Conservation (phyloP, 2,113 vertebrate species). For the Ailurus styani region DNA sequence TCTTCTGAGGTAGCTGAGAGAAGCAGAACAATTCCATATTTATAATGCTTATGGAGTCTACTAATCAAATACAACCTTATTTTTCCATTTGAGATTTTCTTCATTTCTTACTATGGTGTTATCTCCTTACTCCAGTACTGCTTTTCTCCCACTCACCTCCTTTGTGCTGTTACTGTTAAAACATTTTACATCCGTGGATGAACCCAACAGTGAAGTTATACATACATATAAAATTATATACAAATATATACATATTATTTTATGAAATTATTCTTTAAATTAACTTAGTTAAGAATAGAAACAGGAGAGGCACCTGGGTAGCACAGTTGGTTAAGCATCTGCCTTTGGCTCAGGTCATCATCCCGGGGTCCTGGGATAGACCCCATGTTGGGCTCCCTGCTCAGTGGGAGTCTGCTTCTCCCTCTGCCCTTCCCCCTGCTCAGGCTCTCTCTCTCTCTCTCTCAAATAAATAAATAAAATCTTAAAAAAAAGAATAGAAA, state of each 20-base stretch:
- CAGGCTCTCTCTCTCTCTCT: neutral
- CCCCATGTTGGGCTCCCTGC: neutral
- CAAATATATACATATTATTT: neutral
- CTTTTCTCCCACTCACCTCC: neutral
- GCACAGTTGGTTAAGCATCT: neutral
- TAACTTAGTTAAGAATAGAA: neutral
- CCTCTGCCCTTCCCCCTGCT: neutral
- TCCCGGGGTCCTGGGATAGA: neutral
- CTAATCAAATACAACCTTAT: neutral
- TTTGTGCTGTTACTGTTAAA: neutral
- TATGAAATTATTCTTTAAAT: conserved; percentile 7
- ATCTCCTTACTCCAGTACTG: neutral
- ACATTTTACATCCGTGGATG: neutral
- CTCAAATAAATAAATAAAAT: neutral
- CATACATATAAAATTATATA: neutral
- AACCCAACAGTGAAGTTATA: neutral
- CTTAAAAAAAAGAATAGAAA: neutral
- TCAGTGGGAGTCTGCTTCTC: neutral
- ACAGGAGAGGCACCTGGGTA: neutral
- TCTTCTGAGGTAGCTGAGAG: neutral
- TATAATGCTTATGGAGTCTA: neutral
- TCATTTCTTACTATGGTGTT: neutral
- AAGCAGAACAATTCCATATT: neutral
- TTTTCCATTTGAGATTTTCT: neutral
- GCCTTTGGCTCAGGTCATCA: neutral